Evolutionary conservation across 2,797 vertebrate species (phyloP).

Genomic region (Lepus oiostolus): DNA sequence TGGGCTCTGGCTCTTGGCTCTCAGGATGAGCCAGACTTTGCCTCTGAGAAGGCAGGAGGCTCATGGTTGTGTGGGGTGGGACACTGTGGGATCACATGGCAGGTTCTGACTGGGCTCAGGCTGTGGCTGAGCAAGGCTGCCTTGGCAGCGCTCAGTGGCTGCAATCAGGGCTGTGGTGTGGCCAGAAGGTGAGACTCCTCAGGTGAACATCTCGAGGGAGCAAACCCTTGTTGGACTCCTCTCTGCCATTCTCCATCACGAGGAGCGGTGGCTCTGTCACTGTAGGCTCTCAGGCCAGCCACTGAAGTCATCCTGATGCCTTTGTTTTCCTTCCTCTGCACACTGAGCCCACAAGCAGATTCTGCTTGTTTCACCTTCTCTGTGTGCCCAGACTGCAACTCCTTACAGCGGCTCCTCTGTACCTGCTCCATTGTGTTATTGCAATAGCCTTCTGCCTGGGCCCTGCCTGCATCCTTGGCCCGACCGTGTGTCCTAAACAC

Average conservation of each 20-base stretch:
- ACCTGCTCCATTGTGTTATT: neutral
- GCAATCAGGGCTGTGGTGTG: neutral
- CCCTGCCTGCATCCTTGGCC: neutral
- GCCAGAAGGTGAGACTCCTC: neutral
- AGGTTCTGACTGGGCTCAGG: neutral
- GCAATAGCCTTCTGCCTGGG: accelerated
- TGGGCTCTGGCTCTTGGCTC: constrained; percentile 46
- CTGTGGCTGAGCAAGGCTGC: neutral
- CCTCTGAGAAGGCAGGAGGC: neutral
- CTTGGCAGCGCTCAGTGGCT: neutral
- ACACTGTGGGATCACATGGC: neutral
- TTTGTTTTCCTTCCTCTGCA: neutral
- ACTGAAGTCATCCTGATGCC: neutral
- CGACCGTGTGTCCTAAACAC: neutral
- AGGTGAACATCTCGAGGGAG: neutral
- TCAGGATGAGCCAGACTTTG: neutral
- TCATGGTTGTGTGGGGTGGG: neutral
- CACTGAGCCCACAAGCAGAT: neutral
- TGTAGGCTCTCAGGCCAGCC: neutral
- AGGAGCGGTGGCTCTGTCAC: neutral
- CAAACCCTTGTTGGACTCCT: neutral
- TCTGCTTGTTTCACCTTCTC: neutral
- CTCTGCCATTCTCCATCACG: neutral
- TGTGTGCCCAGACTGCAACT: neutral
- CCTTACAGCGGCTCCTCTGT: neutral